Evolutionary conservation across 1,140 invertebrate species (phyloP).

Genomic region (Sitophilus oryzae): DNA sequence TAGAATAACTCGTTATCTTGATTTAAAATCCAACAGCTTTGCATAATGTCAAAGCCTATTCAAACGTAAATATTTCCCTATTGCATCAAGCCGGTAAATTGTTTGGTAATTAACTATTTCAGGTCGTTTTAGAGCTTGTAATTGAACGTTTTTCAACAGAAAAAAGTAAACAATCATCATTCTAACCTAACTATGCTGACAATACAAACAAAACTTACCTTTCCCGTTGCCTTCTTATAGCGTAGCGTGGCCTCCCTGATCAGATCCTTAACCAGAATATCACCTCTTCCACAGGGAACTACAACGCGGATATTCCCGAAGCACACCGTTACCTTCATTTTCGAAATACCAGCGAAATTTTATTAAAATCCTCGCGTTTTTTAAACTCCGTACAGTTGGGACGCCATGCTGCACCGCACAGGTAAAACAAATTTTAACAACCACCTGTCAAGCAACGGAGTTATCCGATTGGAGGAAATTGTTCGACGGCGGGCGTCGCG

Average conservation of each 20-base stretch:
- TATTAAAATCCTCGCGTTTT: no score
- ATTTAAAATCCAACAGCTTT: neutral
- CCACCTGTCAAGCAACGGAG: constrained; percentile 12
- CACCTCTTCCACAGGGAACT: constrained; percentile 90
- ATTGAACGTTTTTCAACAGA: no score
- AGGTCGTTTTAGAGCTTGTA: neutral
- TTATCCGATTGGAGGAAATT: no score
- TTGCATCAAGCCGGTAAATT: neutral
- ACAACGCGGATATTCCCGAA: constrained; percentile 91
- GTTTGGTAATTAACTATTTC: neutral
- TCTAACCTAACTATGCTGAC: constrained; percentile 24
- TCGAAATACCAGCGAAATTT: no score
- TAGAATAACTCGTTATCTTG: no score
- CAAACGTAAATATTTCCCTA: neutral
- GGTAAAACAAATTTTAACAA: constrained; percentile 11
- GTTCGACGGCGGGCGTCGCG: constrained; percentile 1
- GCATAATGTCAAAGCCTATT: neutral
- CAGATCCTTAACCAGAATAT: constrained; percentile 84
- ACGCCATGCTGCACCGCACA: constrained; percentile 40
- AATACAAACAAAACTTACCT: constrained; percentile 56
- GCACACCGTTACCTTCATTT: constrained; percentile 97
- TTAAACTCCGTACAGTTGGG: no score
- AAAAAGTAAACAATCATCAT: neutral
- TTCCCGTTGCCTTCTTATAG: constrained; percentile 93
- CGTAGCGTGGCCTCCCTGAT: constrained; percentile 85